Base-by-base conservation (phyloP, 2,888 invertebrate genomes). In the Brachynemurus nebulosus region DNA sequence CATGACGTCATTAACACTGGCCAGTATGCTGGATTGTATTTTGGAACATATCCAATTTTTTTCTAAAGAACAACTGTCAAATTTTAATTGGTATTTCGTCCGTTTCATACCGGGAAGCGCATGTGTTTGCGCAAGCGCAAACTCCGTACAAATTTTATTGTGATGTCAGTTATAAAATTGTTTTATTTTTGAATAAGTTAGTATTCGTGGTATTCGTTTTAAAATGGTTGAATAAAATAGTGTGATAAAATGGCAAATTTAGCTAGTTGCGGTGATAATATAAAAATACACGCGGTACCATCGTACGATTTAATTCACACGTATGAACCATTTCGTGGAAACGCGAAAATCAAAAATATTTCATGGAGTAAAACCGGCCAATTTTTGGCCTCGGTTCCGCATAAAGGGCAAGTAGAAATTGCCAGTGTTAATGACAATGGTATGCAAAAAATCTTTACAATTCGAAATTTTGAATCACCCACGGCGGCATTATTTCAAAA, bases 241-340 rank as follows among this genome's bases (percentile, higher is more conserved):
- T n/a, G n/a, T n/a, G n/a, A n/a, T n/a, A 37, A 18, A 27, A 64
- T 54, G 54, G 74, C 74, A 74, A 71, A 68, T 60, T 64, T 76
- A 50, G 70, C 72, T 19, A 70, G 74, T 30, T 65, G 71, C 48
- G 72, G 73, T 53, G 70, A 69, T 36, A 68, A 69, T 36, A 61
- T 76, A 48, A 64, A 72, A 56, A 61, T 75, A 19, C 70, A 74
- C 54, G 70, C 71, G 49, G 66, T 64, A 47, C 69, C 66, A 53
- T 66, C 61, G 57, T 74, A 73, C 63, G 67, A 70, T 53, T 60
- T 72, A 45, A 64, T 65, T 44, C 72, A 73, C n/a, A 47, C 47
- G 11, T 51, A 54, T 8, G 51, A 55, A 46, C 48, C 53, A 9
- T 51, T 57, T 36, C 60, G 61, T 5, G 53, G 57, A 4, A 54